Evolutionary conservation across 2,797 vertebrate genomes (phyloP).

Genomic region (Salmo trutta): DNA sequence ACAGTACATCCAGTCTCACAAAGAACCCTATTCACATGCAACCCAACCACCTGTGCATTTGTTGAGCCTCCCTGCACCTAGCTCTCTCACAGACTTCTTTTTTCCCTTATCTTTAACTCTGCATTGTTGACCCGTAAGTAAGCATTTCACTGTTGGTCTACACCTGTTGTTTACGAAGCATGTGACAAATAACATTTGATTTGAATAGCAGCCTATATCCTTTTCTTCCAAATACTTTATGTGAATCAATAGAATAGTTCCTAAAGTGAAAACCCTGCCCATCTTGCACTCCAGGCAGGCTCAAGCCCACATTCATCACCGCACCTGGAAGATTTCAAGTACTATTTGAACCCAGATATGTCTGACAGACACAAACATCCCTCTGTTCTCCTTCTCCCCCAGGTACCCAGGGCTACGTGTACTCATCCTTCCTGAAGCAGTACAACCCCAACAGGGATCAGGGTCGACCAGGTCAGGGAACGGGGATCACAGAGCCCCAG

Average conservation of each 20-base stretch:
- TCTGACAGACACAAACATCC: not conserved
- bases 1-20: not conserved
- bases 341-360: not conserved
- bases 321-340: not conserved
- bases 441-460: conserved; percentile 86
- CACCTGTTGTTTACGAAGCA: too few relatives aligned
- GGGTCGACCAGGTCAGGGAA: not conserved
- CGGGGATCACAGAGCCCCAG: conserved; percentile 43
- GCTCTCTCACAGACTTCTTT: not conserved
- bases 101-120: too few relatives aligned
- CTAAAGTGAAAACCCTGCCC: not conserved
- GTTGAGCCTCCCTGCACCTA: too few relatives aligned
- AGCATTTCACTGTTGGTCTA: too few relatives aligned
- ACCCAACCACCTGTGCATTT: not conserved
- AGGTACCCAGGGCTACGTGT: conserved; percentile 87
- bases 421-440: conserved; percentile 92
- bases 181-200: too few relatives aligned
- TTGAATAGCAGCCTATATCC: not conserved
- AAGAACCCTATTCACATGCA: not conserved
- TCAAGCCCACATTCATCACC: too few relatives aligned
- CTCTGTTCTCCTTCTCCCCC: not conserved
- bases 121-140: too few relatives aligned
- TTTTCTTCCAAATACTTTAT: not conserved
- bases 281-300: too few relatives aligned
- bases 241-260: not conserved